These are phyloP conservation scores for Pygoscelis antarcticus DNA, from an alignment of 2,113 vertebrate genomes.

Conservation along the genomic window DNA sequence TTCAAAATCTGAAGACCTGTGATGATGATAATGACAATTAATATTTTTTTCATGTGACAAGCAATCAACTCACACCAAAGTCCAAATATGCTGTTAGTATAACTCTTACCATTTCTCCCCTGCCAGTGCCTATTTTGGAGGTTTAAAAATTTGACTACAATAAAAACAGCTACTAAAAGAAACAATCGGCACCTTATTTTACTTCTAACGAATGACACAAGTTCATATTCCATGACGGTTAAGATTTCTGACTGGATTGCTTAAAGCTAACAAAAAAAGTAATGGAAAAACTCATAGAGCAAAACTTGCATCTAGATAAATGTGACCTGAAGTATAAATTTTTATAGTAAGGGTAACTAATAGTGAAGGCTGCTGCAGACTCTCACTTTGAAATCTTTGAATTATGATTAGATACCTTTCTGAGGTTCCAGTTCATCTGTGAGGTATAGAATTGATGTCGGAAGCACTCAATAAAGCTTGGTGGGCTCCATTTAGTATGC, in stretches of 20 bases:
- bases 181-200: not conserved
- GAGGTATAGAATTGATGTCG: not conserved
- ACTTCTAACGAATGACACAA: not conserved
- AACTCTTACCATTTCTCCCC: not conserved
- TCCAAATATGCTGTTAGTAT: not conserved
- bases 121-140: not conserved
- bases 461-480: not conserved
- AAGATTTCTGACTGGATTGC: not conserved
- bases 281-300: not conserved
- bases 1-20: not conserved
- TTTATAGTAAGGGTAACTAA: not conserved
- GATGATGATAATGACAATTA: not conserved
- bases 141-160: not conserved
- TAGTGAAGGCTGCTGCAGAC: not conserved
- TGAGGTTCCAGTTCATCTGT: not conserved
- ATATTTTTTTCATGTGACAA: not conserved
- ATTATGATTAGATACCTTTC: not conserved
- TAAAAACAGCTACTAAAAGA: not conserved
- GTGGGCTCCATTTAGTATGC: not conserved
- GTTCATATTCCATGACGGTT: not conserved
- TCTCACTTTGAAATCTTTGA: not conserved
- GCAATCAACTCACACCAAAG: not conserved
- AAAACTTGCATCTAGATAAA: not conserved
- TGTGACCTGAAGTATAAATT: not conserved
- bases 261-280: not conserved